Evolutionary conservation across 2,888 invertebrate genomes (phyloP).

Genomic region (Sericinus montela): DNA sequence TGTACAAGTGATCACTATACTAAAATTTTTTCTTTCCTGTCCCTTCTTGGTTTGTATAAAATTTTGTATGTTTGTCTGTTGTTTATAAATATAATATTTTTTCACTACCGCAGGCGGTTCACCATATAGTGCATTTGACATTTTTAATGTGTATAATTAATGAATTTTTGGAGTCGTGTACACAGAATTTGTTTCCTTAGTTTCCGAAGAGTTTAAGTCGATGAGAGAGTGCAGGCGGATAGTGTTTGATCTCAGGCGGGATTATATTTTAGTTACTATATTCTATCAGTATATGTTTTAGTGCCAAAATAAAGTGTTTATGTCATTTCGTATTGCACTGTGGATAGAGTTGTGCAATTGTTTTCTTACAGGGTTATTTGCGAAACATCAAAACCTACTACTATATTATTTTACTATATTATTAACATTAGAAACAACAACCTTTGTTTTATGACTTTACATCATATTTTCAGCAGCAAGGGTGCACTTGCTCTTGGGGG

Average conservation of each 20-base stretch:
- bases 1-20: background rate
- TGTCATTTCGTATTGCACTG: background rate
- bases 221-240: conserved; percentile 1
- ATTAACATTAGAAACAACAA: too few relatives aligned
- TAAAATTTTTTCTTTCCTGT: background rate
- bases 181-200: background rate
- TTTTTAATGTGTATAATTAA: background rate
- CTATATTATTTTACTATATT: too few relatives aligned
- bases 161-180: background rate
- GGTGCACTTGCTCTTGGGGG: too few relatives aligned
- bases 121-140: background rate
- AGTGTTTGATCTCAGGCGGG: conserved; percentile 14
- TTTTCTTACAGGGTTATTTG: too few relatives aligned
- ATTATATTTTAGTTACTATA: conserved; percentile 19
- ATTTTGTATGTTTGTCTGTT: background rate
- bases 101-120: background rate
- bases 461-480: too few relatives aligned
- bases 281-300: conserved; percentile 34
- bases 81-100: background rate
- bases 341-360: background rate
- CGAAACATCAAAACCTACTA: too few relatives aligned
- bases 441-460: too few relatives aligned
- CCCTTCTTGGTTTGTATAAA: background rate
- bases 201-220: conserved; percentile 5
- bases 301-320: conserved; percentile 34